Base-by-base conservation (phyloP, 2,797 vertebrate genomes). In the Pampus argenteus region DNA sequence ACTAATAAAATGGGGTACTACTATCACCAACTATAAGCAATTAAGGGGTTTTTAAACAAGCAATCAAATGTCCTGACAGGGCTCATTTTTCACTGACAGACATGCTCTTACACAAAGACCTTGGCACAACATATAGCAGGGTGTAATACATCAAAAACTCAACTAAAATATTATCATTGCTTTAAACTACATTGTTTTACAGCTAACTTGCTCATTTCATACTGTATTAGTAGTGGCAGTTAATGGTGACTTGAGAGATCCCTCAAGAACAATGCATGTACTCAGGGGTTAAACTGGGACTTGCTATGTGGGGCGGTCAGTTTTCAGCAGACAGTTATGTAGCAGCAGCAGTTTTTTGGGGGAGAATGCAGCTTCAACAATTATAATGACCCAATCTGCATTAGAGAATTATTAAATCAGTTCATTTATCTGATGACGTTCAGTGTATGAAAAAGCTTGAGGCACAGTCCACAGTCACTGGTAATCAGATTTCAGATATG, bases 81-180 rank as follows among this genome's bases (percentile, higher is more conserved):
- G 20, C 47, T 60, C 56, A 75, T 87, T 85, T 86, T 64, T 78
- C 83, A 74, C 58, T 61, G 76, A 78, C 49, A 44, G 69, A 71
- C 52, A 47, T 60, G 76, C 62, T 58, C 81, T 74, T 65, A 63
- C 10, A 61, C 77, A 60, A 54, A 49, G 69, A 69, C 78, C 68
- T 38, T 55, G 31, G 28, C 29, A 76, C 48, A 64, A 62, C 69
- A 86, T 79, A 70, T 71, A 74, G 79, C 77, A 69, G 74, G n/a
- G 57, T 67, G 38, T 63, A 72, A 85, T 86, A 73, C 63, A 88
- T 90, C 79, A 86, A 25, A 48, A 34, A 72, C 8, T 23, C 79
- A 84, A 77, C 88, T 88, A 81, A 87, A 83, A 72, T 58, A 58
- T 71, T 66, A 83, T 80, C 49, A 78, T 62, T 74, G 56, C 73